phyloP scores from a whole-genome alignment of 2,113 vertebrate genomes.

The Philantomba maxwellii region DNA sequence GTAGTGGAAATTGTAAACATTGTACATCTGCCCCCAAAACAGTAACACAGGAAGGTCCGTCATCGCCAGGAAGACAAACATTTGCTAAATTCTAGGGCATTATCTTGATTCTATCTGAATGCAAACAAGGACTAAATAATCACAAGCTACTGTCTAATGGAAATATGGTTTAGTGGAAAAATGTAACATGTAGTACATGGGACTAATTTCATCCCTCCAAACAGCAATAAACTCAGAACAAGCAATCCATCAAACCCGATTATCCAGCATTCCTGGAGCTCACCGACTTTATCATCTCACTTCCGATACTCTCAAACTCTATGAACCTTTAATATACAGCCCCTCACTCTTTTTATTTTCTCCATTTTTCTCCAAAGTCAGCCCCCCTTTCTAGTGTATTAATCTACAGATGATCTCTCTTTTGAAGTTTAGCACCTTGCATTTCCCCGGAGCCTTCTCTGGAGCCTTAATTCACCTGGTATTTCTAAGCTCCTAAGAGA shows the following conservation, averaged over 20 bases:
- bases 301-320: fast-evolving
- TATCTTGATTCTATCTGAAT: slow-evolving; percentile 28
- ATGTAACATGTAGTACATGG: not conserved
- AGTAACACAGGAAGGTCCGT: not conserved
- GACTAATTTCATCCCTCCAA: not conserved
- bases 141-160: not conserved
- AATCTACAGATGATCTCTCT: not conserved
- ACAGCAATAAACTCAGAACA: not conserved
- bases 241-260: not conserved
- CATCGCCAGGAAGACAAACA: slow-evolving; percentile 33
- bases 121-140: not conserved
- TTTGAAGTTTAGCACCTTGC: not conserved
- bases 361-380: not conserved
- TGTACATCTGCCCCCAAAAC: not conserved
- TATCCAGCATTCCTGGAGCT: not conserved
- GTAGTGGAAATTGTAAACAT: slow-evolving; percentile 51
- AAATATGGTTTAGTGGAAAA: not conserved
- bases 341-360: not conserved
- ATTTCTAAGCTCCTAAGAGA: not conserved
- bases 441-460: not conserved
- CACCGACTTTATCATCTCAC: not conserved
- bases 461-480: not conserved
- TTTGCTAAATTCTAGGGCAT: slow-evolving; percentile 6
- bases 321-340: not conserved
- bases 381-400: not conserved